phyloP scores from a whole-genome alignment of 2,113 vertebrate genomes.

The Datnioides undecimradiatus region DNA sequence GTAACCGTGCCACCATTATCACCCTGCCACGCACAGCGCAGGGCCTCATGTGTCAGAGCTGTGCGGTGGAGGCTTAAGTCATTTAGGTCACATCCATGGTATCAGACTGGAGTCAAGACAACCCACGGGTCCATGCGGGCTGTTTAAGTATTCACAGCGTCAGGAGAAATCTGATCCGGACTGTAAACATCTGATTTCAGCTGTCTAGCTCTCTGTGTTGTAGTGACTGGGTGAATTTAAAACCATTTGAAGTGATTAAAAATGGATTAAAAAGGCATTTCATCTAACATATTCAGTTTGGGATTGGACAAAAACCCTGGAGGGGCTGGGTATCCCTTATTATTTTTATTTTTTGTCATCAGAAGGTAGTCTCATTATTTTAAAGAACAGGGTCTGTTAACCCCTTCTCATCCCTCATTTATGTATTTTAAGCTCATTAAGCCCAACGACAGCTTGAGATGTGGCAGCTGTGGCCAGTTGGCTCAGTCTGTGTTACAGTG shows the following conservation, averaged over 20 bases:
- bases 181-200: no score
- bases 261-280: neutral
- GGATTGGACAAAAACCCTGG: no score
- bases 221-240: neutral
- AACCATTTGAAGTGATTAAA: neutral
- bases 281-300: neutral
- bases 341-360: no score
- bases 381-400: no score
- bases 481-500: no score
- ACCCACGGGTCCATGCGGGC: neutral
- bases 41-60: neutral
- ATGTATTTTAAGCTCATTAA: no score
- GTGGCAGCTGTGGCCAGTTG: neutral
- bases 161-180: no score
- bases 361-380: no score
- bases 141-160: neutral
- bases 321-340: no score
- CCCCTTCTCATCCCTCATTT: no score
- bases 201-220: neutral
- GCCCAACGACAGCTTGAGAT: no score
- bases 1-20: slow-evolving; percentile 21
- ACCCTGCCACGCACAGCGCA: neutral
- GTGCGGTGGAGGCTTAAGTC: neutral
- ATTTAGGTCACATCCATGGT: neutral
- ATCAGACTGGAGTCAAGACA: neutral